Evolutionary conservation across 37 sponge, comb jelly and placozoan species (phyloP), one percentile per base, ranked within the genome.

Genomic region (Halichondria panicea): DNA sequence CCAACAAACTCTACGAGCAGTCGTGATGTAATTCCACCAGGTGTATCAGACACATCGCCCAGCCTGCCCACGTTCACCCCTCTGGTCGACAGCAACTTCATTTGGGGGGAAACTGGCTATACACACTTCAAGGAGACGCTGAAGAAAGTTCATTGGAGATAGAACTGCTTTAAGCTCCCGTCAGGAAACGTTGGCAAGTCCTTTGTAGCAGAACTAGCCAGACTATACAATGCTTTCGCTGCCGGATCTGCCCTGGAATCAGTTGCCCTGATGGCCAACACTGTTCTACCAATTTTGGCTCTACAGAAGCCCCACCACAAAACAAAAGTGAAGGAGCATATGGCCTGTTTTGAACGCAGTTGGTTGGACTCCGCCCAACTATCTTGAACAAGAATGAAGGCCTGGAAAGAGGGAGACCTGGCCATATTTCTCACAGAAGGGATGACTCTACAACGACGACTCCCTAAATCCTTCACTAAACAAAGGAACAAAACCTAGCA

Each of bases 91-190:
- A 37, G 8, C 4, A 45, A 75, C 7, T 75, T 75, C 61, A 11
- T 8, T 2, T 75, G 76, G 76, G 76, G 76, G 6, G 34, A n/a
- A n/a, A n/a, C n/a, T n/a, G n/a, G n/a, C n/a, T n/a, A n/a, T n/a
- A n/a, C n/a, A n/a, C n/a, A n/a, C n/a, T n/a, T n/a, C n/a, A n/a
- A n/a, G 35, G 40, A 42, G 48, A 60, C 62, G 22, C 36, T 13
- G 11, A 24, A 60, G 63, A 27, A 9, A n/a, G 63, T 60, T 13
- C 63, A 60, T 60, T 60, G 63, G 63, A 60, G n/a, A n/a, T n/a
- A 27, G 63, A 60, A 60, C 24, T 60, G 63, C 63, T 60, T 19
- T 24, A 22, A 24, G 63, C 8, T 60, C 32, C 63, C 63, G 9
- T 11, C 11, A n/a, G 63, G 63, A 11, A 60, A 60, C 9, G 63